Percentiles rank a stretch among this genome's conserved stretches.
These are phyloP conservation scores for Lontra canadensis DNA, from an alignment of 2,113 vertebrate species.

Conservation along the genomic window DNA sequence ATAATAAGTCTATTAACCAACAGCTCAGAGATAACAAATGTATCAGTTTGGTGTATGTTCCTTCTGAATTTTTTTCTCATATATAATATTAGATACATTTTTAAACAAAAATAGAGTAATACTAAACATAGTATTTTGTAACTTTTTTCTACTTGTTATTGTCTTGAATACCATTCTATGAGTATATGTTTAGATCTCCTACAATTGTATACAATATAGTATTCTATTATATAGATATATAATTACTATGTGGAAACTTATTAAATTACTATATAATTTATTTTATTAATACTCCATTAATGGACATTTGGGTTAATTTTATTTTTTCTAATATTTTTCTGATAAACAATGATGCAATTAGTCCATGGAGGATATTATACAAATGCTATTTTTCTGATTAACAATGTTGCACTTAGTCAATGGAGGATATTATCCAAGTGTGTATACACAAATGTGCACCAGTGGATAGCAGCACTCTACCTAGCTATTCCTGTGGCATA, in stretches of 20 bases:
- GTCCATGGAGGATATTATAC: no score
- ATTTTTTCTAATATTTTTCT: slow-evolving; percentile 17
- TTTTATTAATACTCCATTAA: background rate
- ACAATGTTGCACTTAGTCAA: background rate
- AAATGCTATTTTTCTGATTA: no score
- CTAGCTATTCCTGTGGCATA: background rate
- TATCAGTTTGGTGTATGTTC: background rate
- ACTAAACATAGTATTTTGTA: slow-evolving; percentile 1
- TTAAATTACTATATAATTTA: slow-evolving; percentile 17
- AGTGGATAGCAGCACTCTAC: background rate
- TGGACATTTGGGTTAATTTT: background rate
- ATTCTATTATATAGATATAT: background rate
- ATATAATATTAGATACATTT: background rate
- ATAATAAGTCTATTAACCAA: background rate
- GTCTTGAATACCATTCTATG: background rate
- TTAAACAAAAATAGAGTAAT: background rate
- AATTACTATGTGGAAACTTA: background rate
- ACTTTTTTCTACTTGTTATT: background rate
- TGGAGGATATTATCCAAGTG: background rate
- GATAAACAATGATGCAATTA: background rate
- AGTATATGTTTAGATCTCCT: slow-evolving; percentile 7
- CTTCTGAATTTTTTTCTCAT: background rate
- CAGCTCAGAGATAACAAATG: background rate
- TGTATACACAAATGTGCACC: background rate
- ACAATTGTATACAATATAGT: background rate